Evolutionary conservation across 2,797 vertebrate genomes (phyloP).

Genomic region (Pteronotus mesoamericanus): DNA sequence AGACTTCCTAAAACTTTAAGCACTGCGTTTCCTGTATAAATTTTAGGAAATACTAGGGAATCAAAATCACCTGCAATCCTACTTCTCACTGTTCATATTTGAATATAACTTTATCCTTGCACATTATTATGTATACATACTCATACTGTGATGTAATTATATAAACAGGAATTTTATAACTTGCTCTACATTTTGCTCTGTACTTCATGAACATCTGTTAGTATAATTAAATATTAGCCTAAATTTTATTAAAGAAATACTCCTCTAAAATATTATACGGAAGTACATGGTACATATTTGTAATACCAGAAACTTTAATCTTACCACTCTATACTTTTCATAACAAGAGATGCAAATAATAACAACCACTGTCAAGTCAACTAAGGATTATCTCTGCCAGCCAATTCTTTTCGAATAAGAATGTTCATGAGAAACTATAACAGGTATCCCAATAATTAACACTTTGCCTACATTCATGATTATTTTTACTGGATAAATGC

Average conservation of each 20-base stretch:
- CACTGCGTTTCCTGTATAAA: not conserved
- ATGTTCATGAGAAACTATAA: not conserved
- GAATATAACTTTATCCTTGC: not conserved
- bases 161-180: not conserved
- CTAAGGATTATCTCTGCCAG: not conserved
- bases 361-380: not conserved
- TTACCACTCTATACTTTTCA: not conserved
- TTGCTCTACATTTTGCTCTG: not conserved
- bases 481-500: not conserved
- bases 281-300: not conserved
- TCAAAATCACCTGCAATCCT: not conserved
- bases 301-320: not conserved
- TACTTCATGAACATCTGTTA: not conserved
- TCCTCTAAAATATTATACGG: not conserved
- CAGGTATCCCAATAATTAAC: not conserved
- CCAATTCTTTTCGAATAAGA: not conserved
- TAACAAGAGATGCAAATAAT: not conserved
- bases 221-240: conserved; percentile 17
- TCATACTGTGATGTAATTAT: no score
- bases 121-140: not conserved
- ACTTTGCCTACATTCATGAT: not conserved
- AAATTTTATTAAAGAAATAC: not conserved
- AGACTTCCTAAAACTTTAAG: not conserved
- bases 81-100: not conserved
- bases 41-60: not conserved